phyloP scores from a whole-genome alignment of 2,888 invertebrate genomes.

The Pandemis corylana region DNA sequence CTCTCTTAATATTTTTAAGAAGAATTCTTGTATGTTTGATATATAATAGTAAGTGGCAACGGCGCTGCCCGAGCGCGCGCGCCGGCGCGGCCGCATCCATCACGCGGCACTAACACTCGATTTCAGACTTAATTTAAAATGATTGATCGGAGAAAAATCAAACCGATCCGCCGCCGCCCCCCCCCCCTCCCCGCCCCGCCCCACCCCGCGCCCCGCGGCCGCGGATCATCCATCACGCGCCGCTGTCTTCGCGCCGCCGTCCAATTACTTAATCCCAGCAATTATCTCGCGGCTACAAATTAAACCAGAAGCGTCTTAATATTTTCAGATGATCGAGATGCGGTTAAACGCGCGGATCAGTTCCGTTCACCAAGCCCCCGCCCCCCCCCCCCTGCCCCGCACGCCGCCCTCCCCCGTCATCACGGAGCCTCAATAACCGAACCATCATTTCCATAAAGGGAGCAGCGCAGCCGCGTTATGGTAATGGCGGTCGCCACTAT shows the following conservation, averaged over 20 bases:
- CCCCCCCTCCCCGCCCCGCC: not conserved
- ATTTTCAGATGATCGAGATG: not conserved
- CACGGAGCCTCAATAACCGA: constrained; percentile 15
- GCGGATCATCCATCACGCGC: constrained; percentile 29
- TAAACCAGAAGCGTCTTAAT: constrained; percentile 17
- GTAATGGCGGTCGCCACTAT: constrained; percentile 15
- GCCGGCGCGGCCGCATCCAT: constrained; percentile 18
- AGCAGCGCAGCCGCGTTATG: constrained; percentile 16
- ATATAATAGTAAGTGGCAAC: too few relatives aligned
- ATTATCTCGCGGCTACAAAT: constrained; percentile 30
- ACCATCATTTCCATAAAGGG: constrained; percentile 10
- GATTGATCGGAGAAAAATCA: constrained; percentile 40
- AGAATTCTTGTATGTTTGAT: too few relatives aligned
- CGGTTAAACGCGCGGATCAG: not conserved
- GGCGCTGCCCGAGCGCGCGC: not conserved
- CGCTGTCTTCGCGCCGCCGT: constrained; percentile 37
- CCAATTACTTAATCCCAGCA: constrained; percentile 39
- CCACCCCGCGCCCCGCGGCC: not conserved
- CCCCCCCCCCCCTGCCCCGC: not conserved
- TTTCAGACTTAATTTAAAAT: constrained; percentile 37
- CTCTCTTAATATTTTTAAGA: too few relatives aligned
- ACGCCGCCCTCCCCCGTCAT: not conserved
- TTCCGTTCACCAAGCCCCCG: not conserved
- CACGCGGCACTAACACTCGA: constrained; percentile 8
- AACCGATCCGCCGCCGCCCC: constrained; percentile 14